phyloP scores from a whole-genome alignment of 2,888 invertebrate species.

The Endomychus coccineus region DNA sequence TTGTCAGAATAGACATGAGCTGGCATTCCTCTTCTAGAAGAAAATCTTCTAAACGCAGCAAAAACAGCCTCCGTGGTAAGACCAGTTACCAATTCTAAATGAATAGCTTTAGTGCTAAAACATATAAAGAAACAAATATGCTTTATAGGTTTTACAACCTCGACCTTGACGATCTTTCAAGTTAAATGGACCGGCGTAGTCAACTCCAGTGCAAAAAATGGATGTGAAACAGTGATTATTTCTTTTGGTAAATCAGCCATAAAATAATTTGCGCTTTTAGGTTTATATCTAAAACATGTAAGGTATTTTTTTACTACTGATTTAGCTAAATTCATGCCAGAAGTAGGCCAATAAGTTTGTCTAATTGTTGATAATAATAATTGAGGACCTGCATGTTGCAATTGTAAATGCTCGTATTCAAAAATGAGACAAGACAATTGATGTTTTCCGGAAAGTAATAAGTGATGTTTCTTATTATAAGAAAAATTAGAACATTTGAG shows the following conservation, averaged over 20 bases:
- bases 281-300: neutral
- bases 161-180: neutral
- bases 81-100: constrained; percentile 3
- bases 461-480: constrained; percentile 1
- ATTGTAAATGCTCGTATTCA: constrained; percentile 1
- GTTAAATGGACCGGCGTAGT: constrained; percentile 5
- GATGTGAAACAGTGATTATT: neutral
- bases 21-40: neutral
- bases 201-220: constrained; percentile 4
- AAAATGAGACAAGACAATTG: constrained; percentile 1
- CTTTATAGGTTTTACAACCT: constrained; percentile 1
- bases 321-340: constrained; percentile 4
- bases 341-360: constrained; percentile 5
- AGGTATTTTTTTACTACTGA: neutral
- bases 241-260: neutral
- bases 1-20: too few relatives aligned
- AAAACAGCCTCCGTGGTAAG: neutral
- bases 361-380: constrained; percentile 2
- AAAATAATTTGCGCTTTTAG: neutral
- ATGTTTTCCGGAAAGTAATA: constrained; percentile 1
- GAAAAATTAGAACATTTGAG: neutral
- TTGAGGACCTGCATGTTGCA: constrained; percentile 7
- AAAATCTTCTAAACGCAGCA: constrained; percentile 1
- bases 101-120: neutral
- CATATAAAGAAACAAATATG: constrained; percentile 6